Percentiles rank a stretch among this genome's conserved stretches.
Conservation (phyloP, 2,888 invertebrate species). For the Andricus curvator region DNA sequence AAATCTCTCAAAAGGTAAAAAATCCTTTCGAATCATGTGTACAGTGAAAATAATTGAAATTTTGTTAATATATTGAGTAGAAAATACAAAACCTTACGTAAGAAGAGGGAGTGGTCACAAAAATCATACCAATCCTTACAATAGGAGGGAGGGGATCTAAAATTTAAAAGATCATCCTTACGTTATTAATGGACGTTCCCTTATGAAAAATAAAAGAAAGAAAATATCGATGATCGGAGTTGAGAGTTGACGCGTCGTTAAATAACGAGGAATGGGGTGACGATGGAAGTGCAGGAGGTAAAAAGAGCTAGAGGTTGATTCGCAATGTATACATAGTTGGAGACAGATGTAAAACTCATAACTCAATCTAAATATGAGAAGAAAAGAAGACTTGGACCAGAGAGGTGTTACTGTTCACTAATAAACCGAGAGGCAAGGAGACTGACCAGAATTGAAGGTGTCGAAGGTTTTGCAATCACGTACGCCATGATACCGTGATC, state of each 20-base stretch:
- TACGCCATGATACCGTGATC: conserved; percentile 55
- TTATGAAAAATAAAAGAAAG: conserved; percentile 22
- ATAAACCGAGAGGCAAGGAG: conserved; percentile 79
- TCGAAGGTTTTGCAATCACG: conserved; percentile 63
- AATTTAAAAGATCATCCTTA: too few relatives aligned
- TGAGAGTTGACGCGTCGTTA: not conserved
- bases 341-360: conserved; percentile 66
- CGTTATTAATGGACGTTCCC: not conserved
- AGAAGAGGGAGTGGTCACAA: too few relatives aligned
- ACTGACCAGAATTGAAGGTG: conserved; percentile 76
- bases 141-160: too few relatives aligned
- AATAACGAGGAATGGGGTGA: not conserved
- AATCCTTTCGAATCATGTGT: too few relatives aligned
- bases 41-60: too few relatives aligned
- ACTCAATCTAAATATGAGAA: conserved; percentile 76
- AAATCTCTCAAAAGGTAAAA: too few relatives aligned
- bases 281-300: conserved; percentile 27
- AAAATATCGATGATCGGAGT: conserved; percentile 9
- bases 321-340: conserved; percentile 17
- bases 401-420: conserved; percentile 79
- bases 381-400: conserved; percentile 78
- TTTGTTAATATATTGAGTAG: too few relatives aligned
- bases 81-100: too few relatives aligned
- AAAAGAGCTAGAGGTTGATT: conserved; percentile 17
- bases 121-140: too few relatives aligned